Evolutionary conservation across 2,113 vertebrate genomes (phyloP).

Genomic region (Glaucidium brasilianum): DNA sequence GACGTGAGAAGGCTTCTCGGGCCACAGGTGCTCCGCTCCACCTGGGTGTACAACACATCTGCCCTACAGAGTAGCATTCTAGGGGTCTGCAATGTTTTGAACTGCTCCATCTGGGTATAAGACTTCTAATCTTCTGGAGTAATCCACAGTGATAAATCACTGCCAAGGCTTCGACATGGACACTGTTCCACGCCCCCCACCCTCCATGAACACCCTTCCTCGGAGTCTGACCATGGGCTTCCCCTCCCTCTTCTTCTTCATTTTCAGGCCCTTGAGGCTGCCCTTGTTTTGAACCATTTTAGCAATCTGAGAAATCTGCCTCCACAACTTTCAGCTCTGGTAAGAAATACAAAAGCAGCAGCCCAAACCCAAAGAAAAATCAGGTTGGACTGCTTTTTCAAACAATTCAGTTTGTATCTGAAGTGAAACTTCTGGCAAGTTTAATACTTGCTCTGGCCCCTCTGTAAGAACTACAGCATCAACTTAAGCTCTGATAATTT

Average conservation of each 20-base stretch:
- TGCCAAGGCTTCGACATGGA: not conserved
- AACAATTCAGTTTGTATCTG: not conserved
- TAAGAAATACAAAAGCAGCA: not conserved
- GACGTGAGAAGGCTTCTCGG: fast-evolving
- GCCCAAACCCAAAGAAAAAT: not conserved
- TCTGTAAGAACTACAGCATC: not conserved
- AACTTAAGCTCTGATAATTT: not conserved
- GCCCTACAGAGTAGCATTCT: not conserved
- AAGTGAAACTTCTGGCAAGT: not conserved
- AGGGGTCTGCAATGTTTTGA: not conserved
- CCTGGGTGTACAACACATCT: fast-evolving
- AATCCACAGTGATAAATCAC: not conserved
- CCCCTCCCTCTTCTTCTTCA: not conserved
- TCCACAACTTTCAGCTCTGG: not conserved
- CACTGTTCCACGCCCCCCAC: fast-evolving
- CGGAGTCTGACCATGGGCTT: not conserved
- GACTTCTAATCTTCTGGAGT: not conserved
- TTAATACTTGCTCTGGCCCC: not conserved
- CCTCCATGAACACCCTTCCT: not conserved
- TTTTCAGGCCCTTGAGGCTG: not conserved
- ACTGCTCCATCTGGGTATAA: not conserved
- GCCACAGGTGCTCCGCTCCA: fast-evolving
- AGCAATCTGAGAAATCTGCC: not conserved
- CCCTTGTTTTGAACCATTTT: not conserved
- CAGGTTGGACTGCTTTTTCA: not conserved